A percentile compares a stretch with the other conserved stretches of the same genome.
These are phyloP conservation scores for Xiphorhynchus elegans DNA, from an alignment of 2,113 vertebrate genomes.

Conservation along the genomic window DNA sequence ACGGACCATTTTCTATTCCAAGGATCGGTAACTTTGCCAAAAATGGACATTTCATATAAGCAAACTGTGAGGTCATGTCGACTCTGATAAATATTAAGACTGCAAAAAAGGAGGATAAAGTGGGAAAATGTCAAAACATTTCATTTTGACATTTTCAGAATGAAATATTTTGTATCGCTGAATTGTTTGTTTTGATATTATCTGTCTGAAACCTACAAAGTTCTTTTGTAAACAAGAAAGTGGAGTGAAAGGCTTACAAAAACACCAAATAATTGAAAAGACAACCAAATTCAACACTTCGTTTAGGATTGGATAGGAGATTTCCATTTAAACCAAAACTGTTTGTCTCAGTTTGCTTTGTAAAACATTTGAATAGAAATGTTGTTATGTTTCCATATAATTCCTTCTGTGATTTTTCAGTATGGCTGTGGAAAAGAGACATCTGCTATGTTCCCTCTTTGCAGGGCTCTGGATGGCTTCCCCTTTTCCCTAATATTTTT, in stretches of 20 bases:
- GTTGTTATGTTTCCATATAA: not conserved
- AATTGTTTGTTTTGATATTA: not conserved
- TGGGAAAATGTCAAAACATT: not conserved
- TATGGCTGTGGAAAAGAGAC: not conserved
- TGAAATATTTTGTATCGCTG: not conserved
- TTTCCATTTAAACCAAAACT: not conserved
- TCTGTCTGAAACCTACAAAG: not conserved
- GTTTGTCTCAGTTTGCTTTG: not conserved
- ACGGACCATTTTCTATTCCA: not conserved
- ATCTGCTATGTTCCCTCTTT: not conserved
- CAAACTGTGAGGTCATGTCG: not conserved
- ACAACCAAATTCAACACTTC: not conserved
- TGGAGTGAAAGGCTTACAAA: not conserved
- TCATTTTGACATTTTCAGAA: not conserved
- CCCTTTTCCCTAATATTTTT: not conserved
- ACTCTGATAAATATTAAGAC: not conserved
- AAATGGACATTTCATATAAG: not conserved
- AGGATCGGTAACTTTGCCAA: not conserved
- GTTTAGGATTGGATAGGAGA: not conserved
- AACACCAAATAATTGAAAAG: not conserved
- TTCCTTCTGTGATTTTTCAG: not conserved
- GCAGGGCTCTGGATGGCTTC: not conserved
- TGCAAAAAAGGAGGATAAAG: not conserved
- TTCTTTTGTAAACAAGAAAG: not conserved
- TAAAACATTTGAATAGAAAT: not conserved